phyloP scores from a whole-genome alignment of 2,888 invertebrate genomes.

The Mimas tiliae region DNA sequence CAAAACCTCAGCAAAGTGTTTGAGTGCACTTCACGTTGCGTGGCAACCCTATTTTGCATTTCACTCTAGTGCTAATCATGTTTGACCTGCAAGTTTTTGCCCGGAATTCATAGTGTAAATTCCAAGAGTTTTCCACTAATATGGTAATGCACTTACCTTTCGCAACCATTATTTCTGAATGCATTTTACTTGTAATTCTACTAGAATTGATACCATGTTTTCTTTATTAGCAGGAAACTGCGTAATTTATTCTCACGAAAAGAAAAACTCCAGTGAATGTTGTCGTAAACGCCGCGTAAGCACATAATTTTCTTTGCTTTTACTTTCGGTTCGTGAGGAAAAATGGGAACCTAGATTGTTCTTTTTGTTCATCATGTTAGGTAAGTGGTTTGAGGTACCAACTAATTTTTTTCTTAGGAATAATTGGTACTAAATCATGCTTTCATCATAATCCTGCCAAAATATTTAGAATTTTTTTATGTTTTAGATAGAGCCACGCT shows the following conservation, averaged over 20 bases:
- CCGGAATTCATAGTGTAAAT: constrained; percentile 21
- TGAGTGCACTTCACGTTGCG: constrained; percentile 32
- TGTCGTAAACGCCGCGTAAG: constrained; percentile 11
- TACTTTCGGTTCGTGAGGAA: background rate
- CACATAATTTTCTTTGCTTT: constrained; percentile 4
- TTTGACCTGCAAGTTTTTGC: constrained; percentile 30
- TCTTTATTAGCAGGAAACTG: background rate
- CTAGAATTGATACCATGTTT: background rate
- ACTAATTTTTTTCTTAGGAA: background rate
- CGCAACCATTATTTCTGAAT: constrained; percentile 10
- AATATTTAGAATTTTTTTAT: background rate
- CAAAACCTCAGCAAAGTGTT: constrained; percentile 28
- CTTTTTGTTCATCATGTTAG: background rate
- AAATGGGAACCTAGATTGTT: background rate
- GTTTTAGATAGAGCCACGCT: too few relatives aligned
- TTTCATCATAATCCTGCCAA: background rate
- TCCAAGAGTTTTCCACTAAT: constrained; percentile 22
- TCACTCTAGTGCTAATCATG: constrained; percentile 32
- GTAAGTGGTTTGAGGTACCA: background rate
- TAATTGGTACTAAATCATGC: too few relatives aligned
- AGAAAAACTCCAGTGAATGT: background rate
- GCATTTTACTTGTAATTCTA: background rate
- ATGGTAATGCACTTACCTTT: constrained; percentile 22
- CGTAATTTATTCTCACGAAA: background rate
- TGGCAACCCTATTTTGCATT: constrained; percentile 31